Percentiles rank a stretch among this genome's conserved stretches.
phyloP scores from a whole-genome alignment of 2,888 invertebrate species.

The Apotomis capreana region DNA sequence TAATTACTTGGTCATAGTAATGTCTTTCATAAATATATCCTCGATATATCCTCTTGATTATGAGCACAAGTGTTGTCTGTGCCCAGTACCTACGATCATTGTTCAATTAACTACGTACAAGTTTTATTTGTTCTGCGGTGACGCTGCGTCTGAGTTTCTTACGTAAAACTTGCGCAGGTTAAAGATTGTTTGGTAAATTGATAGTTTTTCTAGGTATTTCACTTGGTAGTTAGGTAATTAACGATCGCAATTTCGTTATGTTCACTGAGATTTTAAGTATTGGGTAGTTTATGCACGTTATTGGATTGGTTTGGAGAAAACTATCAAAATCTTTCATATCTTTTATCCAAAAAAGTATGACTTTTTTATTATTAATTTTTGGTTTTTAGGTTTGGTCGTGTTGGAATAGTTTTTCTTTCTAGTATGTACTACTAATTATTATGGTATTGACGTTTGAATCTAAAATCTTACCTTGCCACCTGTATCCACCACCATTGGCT shows the following conservation, averaged over 20 bases:
- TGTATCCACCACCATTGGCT: constrained; percentile 12
- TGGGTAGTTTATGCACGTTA: not conserved
- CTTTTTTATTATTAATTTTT: no score
- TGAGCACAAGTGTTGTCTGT: constrained; percentile 28
- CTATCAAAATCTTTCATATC: no score
- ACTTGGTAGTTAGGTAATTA: constrained; percentile 1
- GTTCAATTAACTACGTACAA: constrained; percentile 31
- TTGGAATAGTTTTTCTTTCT: no score
- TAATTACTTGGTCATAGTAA: constrained; percentile 9
- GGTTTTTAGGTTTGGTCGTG: no score
- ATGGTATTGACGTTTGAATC: no score
- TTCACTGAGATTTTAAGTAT: not conserved
- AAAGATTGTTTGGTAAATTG: constrained; percentile 12
- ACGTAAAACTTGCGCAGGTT: constrained; percentile 33
- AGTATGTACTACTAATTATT: no score
- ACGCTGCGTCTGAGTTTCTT: constrained; percentile 26
- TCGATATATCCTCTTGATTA: constrained; percentile 9
- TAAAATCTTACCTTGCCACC: not conserved
- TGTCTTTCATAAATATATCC: constrained; percentile 8
- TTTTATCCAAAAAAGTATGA: no score
- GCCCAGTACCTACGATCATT: constrained; percentile 4
- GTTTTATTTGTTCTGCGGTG: constrained; percentile 33
- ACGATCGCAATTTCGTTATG: not conserved
- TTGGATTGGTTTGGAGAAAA: no score
- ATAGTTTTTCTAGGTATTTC: constrained; percentile 9